These are phyloP conservation scores for Hemicordylus capensis DNA, from an alignment of 2,113 vertebrate genomes.

Conservation along the genomic window DNA sequence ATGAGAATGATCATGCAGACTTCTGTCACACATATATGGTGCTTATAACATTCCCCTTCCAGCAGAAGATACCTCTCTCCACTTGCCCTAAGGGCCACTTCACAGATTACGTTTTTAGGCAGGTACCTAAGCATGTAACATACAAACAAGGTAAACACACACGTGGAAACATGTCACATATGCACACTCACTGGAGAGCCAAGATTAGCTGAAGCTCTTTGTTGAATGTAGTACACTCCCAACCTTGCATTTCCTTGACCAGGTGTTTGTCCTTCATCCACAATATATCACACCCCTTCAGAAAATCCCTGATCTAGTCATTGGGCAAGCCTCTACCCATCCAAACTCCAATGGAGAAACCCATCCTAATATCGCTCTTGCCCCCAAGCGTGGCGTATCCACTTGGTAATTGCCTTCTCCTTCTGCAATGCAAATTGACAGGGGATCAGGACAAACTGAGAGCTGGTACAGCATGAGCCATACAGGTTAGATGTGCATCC, in stretches of 20 bases:
- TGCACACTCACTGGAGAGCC: neutral
- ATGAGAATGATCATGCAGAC: neutral
- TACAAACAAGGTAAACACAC: neutral
- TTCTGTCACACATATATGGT: neutral
- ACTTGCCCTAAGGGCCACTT: neutral
- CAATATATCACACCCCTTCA: neutral
- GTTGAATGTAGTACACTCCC: neutral
- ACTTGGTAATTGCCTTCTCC: neutral
- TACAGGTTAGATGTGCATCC: neutral
- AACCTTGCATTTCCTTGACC: neutral
- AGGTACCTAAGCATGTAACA: neutral
- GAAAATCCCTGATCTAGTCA: neutral
- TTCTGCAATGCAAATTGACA: neutral
- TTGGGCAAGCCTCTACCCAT: neutral
- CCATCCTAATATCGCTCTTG: neutral
- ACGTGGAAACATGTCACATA: neutral
- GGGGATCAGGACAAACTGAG: neutral
- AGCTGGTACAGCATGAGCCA: neutral
- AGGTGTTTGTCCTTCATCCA: neutral
- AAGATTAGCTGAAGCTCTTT: neutral
- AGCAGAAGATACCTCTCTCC: neutral
- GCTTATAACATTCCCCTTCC: neutral
- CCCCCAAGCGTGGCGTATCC: neutral
- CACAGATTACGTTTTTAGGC: neutral
- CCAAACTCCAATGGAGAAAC: neutral